Evolutionary conservation across 2,797 vertebrate genomes (phyloP), one percentile per base, ranked within the genome.

Genomic region (Fundulus diaphanus): DNA sequence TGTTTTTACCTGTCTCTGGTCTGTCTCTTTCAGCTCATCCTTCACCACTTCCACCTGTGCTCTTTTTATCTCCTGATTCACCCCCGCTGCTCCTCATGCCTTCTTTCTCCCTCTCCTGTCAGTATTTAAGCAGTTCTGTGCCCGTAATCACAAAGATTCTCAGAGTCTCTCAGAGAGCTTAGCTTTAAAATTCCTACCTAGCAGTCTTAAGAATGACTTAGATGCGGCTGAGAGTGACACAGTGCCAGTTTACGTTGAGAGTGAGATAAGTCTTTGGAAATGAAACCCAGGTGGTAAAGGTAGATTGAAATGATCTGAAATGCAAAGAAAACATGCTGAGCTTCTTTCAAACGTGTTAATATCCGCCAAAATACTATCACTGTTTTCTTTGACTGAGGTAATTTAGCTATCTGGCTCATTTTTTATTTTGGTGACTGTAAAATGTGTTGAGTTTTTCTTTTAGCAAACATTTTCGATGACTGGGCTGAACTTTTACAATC

Each of bases 261-360:
- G 13, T 22, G 18, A 63, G 59, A 37, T 24, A 63, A 63, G 59
- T 63, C 59, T 63, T 63, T 3, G 59, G 4, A 63, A 63, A 37
- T 63, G 3, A 63, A 3, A 22, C 57, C 18, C 31, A 20, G 31
- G 8, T 35, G 7, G 31, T 35, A 35, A 22, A 22, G 57, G 57
- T 61, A 35, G 31, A 63, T 63, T 31, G 33, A n/a, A 65, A n/a
- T 40, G 35, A 65, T n/a, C 35, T 65, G 22, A 40, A 37, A 42
- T 40, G 61, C 61, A 42, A 65, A 65, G 61, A 65, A 65, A 65
- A 65, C 37, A 65, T 24, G 22, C 11, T 2, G 12, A 42, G n/a
- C 5, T 37, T 65, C 22, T 65, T n/a, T 65, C 61, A 65, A 42
- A 65, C 42, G 2, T 40, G n/a, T 65, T 65, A 65, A 65, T 65